Evolutionary conservation across 2,888 invertebrate genomes (phyloP).

Genomic region (Drosophila diplacantha): DNA sequence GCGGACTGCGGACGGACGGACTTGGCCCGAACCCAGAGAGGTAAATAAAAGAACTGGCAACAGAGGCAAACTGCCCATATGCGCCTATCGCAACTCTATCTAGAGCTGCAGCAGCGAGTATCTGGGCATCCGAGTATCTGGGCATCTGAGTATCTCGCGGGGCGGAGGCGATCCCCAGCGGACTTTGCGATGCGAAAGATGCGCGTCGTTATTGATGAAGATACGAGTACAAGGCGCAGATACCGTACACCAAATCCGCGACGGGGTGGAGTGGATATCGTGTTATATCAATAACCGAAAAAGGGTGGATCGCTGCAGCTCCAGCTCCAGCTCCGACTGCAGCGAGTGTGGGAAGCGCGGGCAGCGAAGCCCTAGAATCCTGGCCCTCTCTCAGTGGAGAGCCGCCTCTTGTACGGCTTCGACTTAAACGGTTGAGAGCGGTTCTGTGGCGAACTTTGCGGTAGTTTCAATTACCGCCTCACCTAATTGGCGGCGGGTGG

Average conservation of each 20-base stretch:
- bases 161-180: constrained; percentile 27
- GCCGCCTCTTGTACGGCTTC: constrained; percentile 23
- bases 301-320: constrained; percentile 73
- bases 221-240: constrained; percentile 55
- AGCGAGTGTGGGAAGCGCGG: constrained; percentile 32
- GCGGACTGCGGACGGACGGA: constrained; percentile 27
- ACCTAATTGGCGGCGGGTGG: constrained; percentile 54
- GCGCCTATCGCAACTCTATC: constrained; percentile 64
- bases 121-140: constrained; percentile 41
- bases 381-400: constrained; percentile 3
- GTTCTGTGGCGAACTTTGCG: constrained; percentile 46
- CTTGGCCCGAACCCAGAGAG: constrained; percentile 31
- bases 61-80: constrained; percentile 63
- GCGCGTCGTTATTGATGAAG: constrained; percentile 70
- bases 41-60: constrained; percentile 39
- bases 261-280: constrained; percentile 57
- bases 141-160: constrained; percentile 35
- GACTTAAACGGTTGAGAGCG: constrained; percentile 22
- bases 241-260: constrained; percentile 60
- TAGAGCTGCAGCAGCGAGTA: constrained; percentile 43
- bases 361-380: constrained; percentile 32
- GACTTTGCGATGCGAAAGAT: constrained; percentile 50
- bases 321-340: constrained; percentile 8
- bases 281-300: constrained; percentile 78
- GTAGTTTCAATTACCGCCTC: constrained; percentile 69